Base-by-base conservation (phyloP, 2,888 invertebrate species). In the Leucophenga montana region DNA sequence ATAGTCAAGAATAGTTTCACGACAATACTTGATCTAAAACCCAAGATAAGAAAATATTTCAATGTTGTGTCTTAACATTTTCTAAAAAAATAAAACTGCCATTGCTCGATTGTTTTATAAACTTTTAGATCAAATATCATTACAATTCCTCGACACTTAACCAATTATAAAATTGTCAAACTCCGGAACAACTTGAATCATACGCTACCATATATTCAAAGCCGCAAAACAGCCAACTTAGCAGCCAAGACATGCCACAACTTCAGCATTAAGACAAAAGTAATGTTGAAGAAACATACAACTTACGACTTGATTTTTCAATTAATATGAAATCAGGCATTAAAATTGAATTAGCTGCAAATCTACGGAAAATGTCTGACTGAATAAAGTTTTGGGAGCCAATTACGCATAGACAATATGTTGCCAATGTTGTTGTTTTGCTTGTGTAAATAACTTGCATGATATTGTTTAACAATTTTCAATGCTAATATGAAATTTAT, bases 271-370 rank as follows among this genome's bases (percentile, higher is more conserved):
- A 50, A 14, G n/a, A 18, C 50, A 50, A 18, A 50, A n/a, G 18
- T 11, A 14, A 50, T n/a, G 46, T 46, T 46, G 8, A 46, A 46
- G 27, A 39, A 50, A 50, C 50, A 11, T 50, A n/a, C n/a, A 59
- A 59, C 33, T 59, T 33, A 33, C 13, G 6, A 3, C 16, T 33
- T 59, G 59, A 78, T 70, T 76, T 85, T 86, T 85, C 86, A 86
- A 86, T 86, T 86, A 86, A 86, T 86, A 86, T 85, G 82, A 86
- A 86, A 86, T 86, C 86, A 86, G 77, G 86, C 86, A 86, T 86
- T 86, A 86, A 86, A 86, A 85, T 86, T 86, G 85, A 79, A 86
- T 86, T 85, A 86, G 86, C 77, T 72, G 73, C 76, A 71, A 77
- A 79, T 78, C 75, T 75, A 68, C 69, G 70, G 74, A 75, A 69